Base-by-base conservation (phyloP, 2,888 invertebrate species). In the Oconnorella tubifera region DNA sequence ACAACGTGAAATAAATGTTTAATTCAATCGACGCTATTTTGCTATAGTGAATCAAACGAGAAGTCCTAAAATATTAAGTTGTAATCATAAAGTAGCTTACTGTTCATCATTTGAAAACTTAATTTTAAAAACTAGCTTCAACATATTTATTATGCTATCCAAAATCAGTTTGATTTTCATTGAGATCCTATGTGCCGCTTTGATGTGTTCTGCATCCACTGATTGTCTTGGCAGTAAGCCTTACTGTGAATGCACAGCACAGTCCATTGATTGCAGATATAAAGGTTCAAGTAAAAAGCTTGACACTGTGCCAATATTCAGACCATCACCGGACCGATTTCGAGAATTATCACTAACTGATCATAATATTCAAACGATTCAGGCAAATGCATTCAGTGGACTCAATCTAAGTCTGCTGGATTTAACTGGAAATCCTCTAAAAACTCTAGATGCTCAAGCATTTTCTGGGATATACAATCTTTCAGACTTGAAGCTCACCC, bases 361-460 rank as follows among this genome's bases (percentile, higher is more conserved):
- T 40, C 6, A 40, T 40, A 19, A 40, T 6, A 40, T 40, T 14
- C 6, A 40, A 40, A 19, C 6, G 40, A 23, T 58, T 2, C 33
- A 40, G 4, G 27, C 33, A 3, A 14, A 23, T 2, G 1, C 59
- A 1, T 58, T 58, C 40, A 10, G 23, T 14, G 40, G 59, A 2
- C 23, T 58, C 1, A 28, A 28, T 28, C 33, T 40, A 10, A 23
- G 28, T 4, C 25, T 23, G 0, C 59, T 58, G 28, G 59, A 58
- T 32, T 40, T 58, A 32, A 40, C 59, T 25, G 32, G 0, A 58
- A 58, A 58, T 58, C 59, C 48, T 14, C 29, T 58, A 10, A 28
- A 40, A 40, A 40, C 10, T 40, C 6, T 40, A 6, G 19, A 19
- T 40, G 10, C 40, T 14, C 6, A 40, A 19, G 40, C 40, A 14